These are phyloP conservation scores for Channa argus DNA, from an alignment of 2,113 vertebrate genomes.

Conservation along the genomic window DNA sequence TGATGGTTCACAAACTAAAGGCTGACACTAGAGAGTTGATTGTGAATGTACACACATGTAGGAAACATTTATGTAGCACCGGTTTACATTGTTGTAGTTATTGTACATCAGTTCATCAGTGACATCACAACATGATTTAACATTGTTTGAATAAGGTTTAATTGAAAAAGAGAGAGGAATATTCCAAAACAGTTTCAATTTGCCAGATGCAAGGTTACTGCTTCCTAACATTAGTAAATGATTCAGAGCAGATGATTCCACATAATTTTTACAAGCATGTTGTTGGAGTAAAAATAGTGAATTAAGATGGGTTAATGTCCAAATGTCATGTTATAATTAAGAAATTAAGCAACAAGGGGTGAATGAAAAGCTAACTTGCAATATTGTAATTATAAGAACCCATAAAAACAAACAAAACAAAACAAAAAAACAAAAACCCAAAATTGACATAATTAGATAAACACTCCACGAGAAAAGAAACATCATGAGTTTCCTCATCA, in stretches of 20 bases:
- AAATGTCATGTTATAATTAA: slow-evolving; percentile 10
- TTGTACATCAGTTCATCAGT: no score
- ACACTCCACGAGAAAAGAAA: no score
- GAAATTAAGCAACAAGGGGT: slow-evolving; percentile 10
- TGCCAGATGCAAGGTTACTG: slow-evolving; percentile 12
- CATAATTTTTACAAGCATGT: neutral
- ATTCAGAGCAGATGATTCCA: neutral
- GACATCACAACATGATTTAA: no score
- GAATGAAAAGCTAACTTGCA: neutral
- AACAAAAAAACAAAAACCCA: no score
- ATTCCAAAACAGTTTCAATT: neutral
- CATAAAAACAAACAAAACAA: neutral
- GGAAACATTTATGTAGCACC: no score
- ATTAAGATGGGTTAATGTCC: neutral
- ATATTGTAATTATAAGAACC: neutral
- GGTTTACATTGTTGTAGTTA: no score
- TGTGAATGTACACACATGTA: no score
- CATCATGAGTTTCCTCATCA: no score
- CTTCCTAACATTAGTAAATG: slow-evolving; percentile 6
- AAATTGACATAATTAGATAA: no score
- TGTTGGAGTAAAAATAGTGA: neutral
- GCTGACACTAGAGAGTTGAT: no score
- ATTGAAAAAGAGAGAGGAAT: neutral
- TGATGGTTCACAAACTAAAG: no score
- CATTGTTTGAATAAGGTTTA: no score